A percentile compares a stretch with the other conserved stretches of the same genome.
Evolutionary conservation across 2,888 invertebrate genomes (phyloP).

Genomic region (Hemithea aestivaria): DNA sequence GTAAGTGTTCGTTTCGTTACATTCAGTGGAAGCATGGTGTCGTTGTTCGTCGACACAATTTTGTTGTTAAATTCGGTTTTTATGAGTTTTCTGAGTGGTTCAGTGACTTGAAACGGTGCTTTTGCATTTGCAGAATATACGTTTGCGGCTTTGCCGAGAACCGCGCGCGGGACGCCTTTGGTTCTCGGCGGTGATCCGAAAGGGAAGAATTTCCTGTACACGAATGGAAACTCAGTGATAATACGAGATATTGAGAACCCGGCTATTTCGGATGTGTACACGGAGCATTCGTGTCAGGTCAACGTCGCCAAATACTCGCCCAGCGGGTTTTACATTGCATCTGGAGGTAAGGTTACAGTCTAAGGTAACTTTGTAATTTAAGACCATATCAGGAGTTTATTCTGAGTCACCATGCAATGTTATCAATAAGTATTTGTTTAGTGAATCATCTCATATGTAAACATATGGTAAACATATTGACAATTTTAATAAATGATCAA

Average conservation of each 20-base stretch:
- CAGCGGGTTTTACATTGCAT: constrained; percentile 98
- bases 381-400: constrained; percentile 8
- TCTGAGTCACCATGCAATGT: constrained; percentile 18
- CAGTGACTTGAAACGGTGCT: constrained; percentile 29
- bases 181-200: constrained; percentile 98
- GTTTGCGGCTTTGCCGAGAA: constrained; percentile 96
- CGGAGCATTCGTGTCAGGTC: constrained; percentile 96
- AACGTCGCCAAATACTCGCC: constrained; percentile 99
- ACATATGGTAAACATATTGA: not conserved
- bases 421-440: not conserved
- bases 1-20: constrained; percentile 52
- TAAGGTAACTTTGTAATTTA: constrained; percentile 6
- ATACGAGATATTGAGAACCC: constrained; percentile 98
- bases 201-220: constrained; percentile 97
- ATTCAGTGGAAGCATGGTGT: constrained; percentile 39
- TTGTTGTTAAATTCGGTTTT: constrained; percentile 31
- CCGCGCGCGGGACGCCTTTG: constrained; percentile 95
- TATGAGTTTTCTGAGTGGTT: constrained; percentile 24
- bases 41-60: constrained; percentile 26
- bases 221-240: constrained; percentile 98
- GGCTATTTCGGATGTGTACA: constrained; percentile 95
- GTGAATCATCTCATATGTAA: not conserved
- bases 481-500: no score
- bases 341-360: constrained; percentile 87
- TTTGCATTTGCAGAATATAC: constrained; percentile 83